Percentiles rank a stretch among this genome's conserved stretches.
Evolutionary conservation across 2,113 vertebrate genomes (phyloP).

Genomic region (Nematolebias whitei): DNA sequence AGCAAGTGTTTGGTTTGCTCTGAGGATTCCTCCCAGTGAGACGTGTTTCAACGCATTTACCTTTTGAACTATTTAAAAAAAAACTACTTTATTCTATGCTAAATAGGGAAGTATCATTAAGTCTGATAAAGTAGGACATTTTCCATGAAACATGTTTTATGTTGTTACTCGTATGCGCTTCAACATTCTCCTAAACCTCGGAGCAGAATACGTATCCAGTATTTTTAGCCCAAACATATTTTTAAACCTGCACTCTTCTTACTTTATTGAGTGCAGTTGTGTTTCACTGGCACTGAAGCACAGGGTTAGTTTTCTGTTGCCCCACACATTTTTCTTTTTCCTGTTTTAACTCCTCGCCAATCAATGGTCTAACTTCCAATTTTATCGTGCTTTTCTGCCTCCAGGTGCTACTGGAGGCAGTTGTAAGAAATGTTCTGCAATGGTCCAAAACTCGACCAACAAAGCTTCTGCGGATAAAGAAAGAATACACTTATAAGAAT

Average conservation of each 20-base stretch:
- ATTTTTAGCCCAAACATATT: not conserved
- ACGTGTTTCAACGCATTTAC: too few relatives aligned
- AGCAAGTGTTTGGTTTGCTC: too few relatives aligned
- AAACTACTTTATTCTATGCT: too few relatives aligned
- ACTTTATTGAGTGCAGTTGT: not conserved
- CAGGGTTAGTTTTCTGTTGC: not conserved
- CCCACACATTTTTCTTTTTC: conserved; percentile 5
- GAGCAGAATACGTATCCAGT: too few relatives aligned
- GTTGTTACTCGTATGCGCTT: too few relatives aligned
- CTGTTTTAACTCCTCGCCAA: conserved; percentile 16
- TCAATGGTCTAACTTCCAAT: conserved; percentile 15
- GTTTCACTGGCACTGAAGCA: not conserved
- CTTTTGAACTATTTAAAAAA: not conserved
- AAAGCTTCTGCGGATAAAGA: conserved; percentile 3
- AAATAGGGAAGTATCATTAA: too few relatives aligned
- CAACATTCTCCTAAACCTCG: too few relatives aligned
- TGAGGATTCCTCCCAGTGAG: too few relatives aligned
- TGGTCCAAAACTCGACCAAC: conserved; percentile 6
- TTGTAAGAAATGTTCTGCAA: not conserved
- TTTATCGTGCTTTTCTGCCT: conserved; percentile 11
- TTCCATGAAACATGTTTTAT: not conserved
- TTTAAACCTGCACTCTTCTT: not conserved
- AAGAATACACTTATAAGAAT: too few relatives aligned
- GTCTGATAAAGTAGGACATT: too few relatives aligned
- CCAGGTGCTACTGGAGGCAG: conserved; percentile 27